Percentiles rank a stretch among this genome's conserved stretches.
These are phyloP conservation scores for Pomatorhinus ruficollis DNA, from an alignment of 2,113 vertebrate genomes.

Conservation along the genomic window DNA sequence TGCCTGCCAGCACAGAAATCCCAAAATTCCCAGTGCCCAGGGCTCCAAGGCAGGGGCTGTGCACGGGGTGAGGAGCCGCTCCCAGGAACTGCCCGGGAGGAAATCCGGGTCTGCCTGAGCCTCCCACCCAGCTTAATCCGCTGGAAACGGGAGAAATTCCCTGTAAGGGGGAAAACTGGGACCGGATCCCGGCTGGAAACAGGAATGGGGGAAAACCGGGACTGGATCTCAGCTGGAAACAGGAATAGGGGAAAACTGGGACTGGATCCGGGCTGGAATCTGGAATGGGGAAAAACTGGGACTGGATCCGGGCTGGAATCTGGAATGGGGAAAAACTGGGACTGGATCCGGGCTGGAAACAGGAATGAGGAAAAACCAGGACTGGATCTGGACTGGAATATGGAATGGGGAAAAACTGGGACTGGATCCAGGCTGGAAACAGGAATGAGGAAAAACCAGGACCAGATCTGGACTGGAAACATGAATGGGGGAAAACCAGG, in stretches of 20 bases:
- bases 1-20: too few relatives aligned
- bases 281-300: neutral
- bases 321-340: neutral
- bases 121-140: rapidly evolving
- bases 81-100: rapidly evolving
- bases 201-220: neutral
- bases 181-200: neutral
- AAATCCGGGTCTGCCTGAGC: rapidly evolving
- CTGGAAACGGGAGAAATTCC: neutral
- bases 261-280: rapidly evolving
- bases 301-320: neutral
- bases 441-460: neutral
- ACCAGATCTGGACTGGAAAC: neutral
- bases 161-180: neutral
- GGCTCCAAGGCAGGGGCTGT: rapidly evolving
- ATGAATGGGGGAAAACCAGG: neutral
- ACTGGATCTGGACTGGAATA: neutral
- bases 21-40: too few relatives aligned
- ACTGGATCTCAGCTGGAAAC: neutral
- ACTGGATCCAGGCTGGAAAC: neutral
- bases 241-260: neutral
- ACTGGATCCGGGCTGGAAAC: rapidly evolving
- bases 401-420: neutral
- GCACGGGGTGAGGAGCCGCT: rapidly evolving
- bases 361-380: neutral